phyloP scores from a whole-genome alignment of 2,888 invertebrate species.

The Hydropsyche betteni region DNA sequence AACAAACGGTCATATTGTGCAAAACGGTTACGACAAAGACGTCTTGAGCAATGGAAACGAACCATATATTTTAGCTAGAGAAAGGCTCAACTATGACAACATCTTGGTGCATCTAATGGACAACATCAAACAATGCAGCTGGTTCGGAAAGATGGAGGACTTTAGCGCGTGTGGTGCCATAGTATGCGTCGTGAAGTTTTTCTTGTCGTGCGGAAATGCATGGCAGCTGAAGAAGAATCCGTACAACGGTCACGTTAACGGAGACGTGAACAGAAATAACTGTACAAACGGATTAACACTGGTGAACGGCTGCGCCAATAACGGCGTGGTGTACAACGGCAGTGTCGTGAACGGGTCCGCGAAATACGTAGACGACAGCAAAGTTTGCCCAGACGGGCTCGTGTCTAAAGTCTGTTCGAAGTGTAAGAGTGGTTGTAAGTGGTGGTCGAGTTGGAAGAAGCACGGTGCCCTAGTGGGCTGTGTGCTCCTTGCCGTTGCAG shows the following conservation, averaged over 20 bases:
- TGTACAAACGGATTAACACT: slow-evolving; percentile 19
- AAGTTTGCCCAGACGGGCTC: slow-evolving; percentile 32
- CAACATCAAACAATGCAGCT: slow-evolving; percentile 49
- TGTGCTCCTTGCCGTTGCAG: slow-evolving; percentile 75
- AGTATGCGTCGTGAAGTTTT: slow-evolving; percentile 49
- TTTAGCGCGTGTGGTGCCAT: slow-evolving; percentile 48
- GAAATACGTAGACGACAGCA: slow-evolving; percentile 43
- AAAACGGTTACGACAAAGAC: slow-evolving; percentile 49
- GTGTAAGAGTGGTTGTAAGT: slow-evolving; percentile 46
- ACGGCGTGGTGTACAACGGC: slow-evolving; percentile 42
- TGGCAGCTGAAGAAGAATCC: slow-evolving; percentile 46
- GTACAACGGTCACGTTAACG: slow-evolving; percentile 38
- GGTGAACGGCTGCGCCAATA: slow-evolving; percentile 34
- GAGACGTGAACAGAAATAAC: slow-evolving; percentile 6
- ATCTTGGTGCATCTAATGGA: slow-evolving; percentile 48
- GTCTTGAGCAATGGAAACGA: slow-evolving; percentile 44
- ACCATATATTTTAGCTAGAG: slow-evolving; percentile 42
- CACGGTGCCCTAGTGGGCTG: slow-evolving; percentile 70
- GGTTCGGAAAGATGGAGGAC: slow-evolving; percentile 50
- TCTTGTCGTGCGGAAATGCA: slow-evolving; percentile 48
- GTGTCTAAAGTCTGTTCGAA: slow-evolving; percentile 40
- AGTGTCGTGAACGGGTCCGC: slow-evolving; percentile 46
- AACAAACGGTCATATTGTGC: slow-evolving; percentile 48
- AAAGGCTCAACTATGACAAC: slow-evolving; percentile 47
- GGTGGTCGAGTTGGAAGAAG: slow-evolving; percentile 59